Percentiles rank a stretch among this genome's conserved stretches.
Conservation (phyloP, 2,113 vertebrate species). For the Sisor rabdophorus region DNA sequence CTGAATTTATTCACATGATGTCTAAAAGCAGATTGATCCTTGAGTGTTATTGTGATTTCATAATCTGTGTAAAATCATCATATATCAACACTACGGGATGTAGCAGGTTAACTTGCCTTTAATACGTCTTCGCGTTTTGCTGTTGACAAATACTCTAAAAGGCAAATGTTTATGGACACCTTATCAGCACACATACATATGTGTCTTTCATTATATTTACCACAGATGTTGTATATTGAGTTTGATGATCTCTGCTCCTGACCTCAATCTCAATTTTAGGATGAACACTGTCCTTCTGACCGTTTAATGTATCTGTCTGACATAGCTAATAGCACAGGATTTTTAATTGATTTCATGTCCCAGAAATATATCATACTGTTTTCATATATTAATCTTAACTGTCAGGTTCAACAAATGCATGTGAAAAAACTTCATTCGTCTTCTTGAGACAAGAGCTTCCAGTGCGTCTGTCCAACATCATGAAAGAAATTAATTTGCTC, state of each 20-base stretch:
- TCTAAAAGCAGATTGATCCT: neutral
- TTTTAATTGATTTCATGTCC: no score
- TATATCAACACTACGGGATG: neutral
- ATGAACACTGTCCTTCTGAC: no score
- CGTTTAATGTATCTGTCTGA: neutral
- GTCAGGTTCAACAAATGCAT: conserved; percentile 88
- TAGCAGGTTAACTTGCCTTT: neutral
- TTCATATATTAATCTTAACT: neutral
- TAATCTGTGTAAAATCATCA: no score
- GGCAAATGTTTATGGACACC: no score
- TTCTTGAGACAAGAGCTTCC: conserved; percentile 92
- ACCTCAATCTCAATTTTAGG: no score
- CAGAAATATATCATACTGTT: no score
- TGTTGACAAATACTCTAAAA: neutral
- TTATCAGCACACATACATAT: no score
- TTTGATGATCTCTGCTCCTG: no score
- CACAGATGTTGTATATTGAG: no score
- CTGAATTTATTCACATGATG: neutral
- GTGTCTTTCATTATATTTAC: no score
- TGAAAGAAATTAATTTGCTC: conserved; percentile 94
- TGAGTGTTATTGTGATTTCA: neutral
- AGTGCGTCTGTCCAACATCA: conserved; percentile 91
- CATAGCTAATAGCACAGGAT: no score
- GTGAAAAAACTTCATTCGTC: conserved; percentile 89
- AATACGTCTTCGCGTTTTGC: neutral